Conservation (phyloP, 2,113 vertebrate genomes). For the Gavialis gangeticus region DNA sequence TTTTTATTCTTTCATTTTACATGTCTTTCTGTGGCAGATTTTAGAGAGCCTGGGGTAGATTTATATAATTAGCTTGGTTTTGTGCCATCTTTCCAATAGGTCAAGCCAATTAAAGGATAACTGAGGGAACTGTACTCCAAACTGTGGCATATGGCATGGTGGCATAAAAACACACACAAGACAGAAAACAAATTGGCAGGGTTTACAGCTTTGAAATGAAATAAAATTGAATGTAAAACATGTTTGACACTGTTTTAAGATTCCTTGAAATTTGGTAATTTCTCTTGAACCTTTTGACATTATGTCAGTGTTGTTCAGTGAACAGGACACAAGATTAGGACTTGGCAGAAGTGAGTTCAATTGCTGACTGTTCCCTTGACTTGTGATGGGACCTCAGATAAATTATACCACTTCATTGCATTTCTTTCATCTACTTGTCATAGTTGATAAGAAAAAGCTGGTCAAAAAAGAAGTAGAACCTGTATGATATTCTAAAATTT, state of each 20-base stretch:
- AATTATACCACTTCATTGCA: too few relatives aligned
- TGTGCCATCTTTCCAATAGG: constrained; percentile 77
- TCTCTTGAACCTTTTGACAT: background rate
- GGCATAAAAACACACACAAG: constrained; percentile 55
- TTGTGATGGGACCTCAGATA: background rate
- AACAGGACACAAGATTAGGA: background rate
- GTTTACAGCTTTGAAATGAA: constrained; percentile 65
- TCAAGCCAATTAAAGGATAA: constrained; percentile 80
- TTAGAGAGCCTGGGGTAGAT: constrained; percentile 61
- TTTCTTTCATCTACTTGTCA: too few relatives aligned
- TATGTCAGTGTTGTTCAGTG: background rate
- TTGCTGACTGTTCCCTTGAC: background rate
- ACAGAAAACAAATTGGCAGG: constrained; percentile 53
- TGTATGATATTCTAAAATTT: too few relatives aligned
- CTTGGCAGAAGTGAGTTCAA: background rate
- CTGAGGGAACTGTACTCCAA: constrained; percentile 61
- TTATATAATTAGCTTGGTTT: constrained; percentile 78
- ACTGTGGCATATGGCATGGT: constrained; percentile 73
- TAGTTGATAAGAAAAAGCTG: too few relatives aligned
- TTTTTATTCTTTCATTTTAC: constrained; percentile 37
- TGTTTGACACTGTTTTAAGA: constrained; percentile 33
- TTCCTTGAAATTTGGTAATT: constrained; percentile 50
- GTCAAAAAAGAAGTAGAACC: too few relatives aligned
- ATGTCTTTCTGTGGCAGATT: constrained; percentile 53
- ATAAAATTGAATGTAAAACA: constrained; percentile 61